phyloP scores from a whole-genome alignment of 2,888 invertebrate species.

The Hirtodrosophila histrioides region DNA sequence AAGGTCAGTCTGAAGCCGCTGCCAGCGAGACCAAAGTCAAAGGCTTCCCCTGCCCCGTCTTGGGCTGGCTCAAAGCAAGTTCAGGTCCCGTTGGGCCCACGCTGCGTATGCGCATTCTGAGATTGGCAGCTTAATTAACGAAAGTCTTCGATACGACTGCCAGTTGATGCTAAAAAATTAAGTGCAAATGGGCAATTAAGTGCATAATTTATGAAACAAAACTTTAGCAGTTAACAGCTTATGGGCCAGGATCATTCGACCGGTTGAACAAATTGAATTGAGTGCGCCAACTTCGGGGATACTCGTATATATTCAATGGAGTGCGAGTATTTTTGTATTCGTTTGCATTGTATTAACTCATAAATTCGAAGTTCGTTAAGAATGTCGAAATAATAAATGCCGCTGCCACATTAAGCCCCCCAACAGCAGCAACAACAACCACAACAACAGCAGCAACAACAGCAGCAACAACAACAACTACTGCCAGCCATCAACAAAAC shows the following conservation, averaged over 20 bases:
- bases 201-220: constrained; percentile 71
- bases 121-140: constrained; percentile 69
- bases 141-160: constrained; percentile 26
- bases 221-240: constrained; percentile 55
- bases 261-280: constrained; percentile 71
- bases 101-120: constrained; percentile 66
- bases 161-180: constrained; percentile 63
- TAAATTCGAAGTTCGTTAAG: constrained; percentile 82
- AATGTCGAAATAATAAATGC: constrained; percentile 82
- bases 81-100: constrained; percentile 42
- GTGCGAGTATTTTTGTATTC: constrained; percentile 50
- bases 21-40: neutral
- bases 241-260: constrained; percentile 54
- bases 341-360: constrained; percentile 76
- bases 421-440: constrained; percentile 40
- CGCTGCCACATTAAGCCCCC: constrained; percentile 73
- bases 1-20: constrained; percentile 44
- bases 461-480: constrained; percentile 44
- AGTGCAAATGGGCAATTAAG: constrained; percentile 78
- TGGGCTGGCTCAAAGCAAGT: constrained; percentile 2
- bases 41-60: neutral
- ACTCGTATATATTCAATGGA: constrained; percentile 4
- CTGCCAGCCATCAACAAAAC: constrained; percentile 61
- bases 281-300: constrained; percentile 29
- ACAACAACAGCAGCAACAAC: constrained; percentile 39